Evolutionary conservation across 2,113 vertebrate genomes (phyloP).

Genomic region (Hippolais icterina): DNA sequence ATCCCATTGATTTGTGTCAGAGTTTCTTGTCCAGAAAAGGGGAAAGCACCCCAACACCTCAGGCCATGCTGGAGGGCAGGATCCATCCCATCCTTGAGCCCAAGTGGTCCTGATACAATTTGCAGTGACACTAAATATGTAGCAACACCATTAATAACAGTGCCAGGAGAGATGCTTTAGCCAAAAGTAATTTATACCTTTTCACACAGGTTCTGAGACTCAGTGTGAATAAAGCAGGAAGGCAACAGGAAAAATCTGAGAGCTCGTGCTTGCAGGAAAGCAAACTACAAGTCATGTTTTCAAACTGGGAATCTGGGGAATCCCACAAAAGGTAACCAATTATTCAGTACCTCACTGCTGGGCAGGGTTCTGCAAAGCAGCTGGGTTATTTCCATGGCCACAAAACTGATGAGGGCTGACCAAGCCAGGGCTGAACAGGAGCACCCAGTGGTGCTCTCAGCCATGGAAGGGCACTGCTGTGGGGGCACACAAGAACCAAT

Average conservation of each 20-base stretch:
- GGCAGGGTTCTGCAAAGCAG: not conserved
- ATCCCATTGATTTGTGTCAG: not conserved
- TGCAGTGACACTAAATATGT: not conserved
- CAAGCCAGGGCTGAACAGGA: not conserved
- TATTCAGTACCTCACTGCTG: not conserved
- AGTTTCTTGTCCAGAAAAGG: not conserved
- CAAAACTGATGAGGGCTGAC: not conserved
- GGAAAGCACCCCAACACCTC: not conserved
- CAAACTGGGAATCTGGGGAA: not conserved
- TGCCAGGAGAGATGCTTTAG: not conserved
- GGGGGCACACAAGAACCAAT: not conserved
- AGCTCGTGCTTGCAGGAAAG: not conserved
- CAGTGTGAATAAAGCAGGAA: not conserved
- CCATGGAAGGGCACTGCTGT: not conserved
- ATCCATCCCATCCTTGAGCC: not conserved
- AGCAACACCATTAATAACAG: not conserved
- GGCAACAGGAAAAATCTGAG: not conserved
- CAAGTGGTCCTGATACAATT: not conserved
- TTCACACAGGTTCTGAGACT: not conserved
- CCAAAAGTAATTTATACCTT: not conserved
- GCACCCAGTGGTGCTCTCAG: not conserved
- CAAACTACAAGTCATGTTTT: not conserved
- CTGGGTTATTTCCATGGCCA: not conserved
- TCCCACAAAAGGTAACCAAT: not conserved
- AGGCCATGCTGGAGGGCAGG: rapidly evolving